Percentiles rank a stretch among this genome's conserved stretches.
phyloP scores from a whole-genome alignment of 1,140 invertebrate species.

The Brachionus calyciflorus region DNA sequence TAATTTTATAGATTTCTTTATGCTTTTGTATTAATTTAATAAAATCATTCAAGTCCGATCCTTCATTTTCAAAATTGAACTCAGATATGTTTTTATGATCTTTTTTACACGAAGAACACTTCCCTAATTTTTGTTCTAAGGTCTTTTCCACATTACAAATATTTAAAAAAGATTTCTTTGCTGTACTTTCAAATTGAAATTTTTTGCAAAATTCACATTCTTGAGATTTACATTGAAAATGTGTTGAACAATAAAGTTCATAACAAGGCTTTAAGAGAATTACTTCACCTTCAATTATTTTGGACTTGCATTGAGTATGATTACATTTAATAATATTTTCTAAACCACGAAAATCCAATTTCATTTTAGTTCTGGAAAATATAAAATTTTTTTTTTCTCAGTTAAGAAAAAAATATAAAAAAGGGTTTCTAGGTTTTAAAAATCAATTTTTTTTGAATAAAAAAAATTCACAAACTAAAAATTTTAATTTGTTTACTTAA shows the following conservation, averaged over 20 bases:
- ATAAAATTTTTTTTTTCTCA: neutral
- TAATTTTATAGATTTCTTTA: neutral
- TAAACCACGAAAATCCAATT: neutral
- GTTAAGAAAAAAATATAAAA: neutral
- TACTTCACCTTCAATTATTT: neutral
- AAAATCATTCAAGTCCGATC: neutral
- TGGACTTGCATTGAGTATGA: neutral
- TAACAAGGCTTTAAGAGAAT: slow-evolving; percentile 20
- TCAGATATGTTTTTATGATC: neutral
- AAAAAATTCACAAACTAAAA: too few species aligned
- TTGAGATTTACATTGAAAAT: neutral
- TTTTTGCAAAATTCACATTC: neutral
- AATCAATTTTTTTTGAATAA: too few species aligned
- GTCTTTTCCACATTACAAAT: neutral
- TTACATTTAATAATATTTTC: slow-evolving; percentile 8
- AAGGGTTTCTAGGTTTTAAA: neutral
- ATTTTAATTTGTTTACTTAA: too few species aligned
- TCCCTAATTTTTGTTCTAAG: neutral
- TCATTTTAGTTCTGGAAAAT: too few species aligned
- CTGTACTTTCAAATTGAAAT: neutral
- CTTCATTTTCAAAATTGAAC: neutral
- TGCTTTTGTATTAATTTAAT: neutral
- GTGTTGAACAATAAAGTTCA: neutral
- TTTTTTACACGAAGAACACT: neutral
- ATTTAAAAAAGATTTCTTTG: neutral